These are phyloP conservation scores for Psilopsiagon aymara DNA, from an alignment of 2,113 vertebrate species.

Conservation along the genomic window DNA sequence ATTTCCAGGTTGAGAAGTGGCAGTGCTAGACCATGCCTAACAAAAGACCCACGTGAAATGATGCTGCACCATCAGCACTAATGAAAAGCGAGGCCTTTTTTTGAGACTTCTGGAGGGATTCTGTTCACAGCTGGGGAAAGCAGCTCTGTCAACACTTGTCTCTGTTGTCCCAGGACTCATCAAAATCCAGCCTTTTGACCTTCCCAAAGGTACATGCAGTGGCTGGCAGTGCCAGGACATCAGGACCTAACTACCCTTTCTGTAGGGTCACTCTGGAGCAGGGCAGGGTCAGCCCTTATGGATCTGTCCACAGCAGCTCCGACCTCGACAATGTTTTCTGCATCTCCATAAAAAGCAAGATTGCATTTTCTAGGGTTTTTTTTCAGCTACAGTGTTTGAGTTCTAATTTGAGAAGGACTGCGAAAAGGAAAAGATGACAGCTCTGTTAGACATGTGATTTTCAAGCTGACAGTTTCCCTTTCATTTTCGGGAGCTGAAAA, in stretches of 20 bases:
- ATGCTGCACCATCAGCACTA: neutral
- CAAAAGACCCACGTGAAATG: neutral
- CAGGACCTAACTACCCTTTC: neutral
- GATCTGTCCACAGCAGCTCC: neutral
- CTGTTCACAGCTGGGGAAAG: neutral
- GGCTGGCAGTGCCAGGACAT: neutral
- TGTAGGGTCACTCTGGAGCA: neutral
- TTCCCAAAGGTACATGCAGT: neutral
- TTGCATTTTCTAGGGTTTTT: neutral
- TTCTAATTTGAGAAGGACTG: neutral
- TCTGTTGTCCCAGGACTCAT: neutral
- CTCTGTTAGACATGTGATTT: slow-evolving; percentile 44
- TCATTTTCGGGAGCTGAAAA: slow-evolving; percentile 53
- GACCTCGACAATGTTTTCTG: neutral
- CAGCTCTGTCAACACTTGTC: neutral
- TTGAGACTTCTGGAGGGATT: neutral
- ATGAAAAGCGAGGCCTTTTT: neutral
- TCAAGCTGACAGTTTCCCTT: slow-evolving; percentile 64
- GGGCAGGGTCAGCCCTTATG: neutral
- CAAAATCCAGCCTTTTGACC: neutral
- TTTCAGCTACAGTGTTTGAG: neutral
- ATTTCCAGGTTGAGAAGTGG: neutral
- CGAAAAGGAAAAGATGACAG: slow-evolving; percentile 25
- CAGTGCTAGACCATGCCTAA: fast-evolving
- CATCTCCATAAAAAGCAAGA: neutral